Evolutionary conservation across 2,113 vertebrate species (phyloP), one percentile per base, ranked within the genome.

Genomic region (Thymallus thymallus): DNA sequence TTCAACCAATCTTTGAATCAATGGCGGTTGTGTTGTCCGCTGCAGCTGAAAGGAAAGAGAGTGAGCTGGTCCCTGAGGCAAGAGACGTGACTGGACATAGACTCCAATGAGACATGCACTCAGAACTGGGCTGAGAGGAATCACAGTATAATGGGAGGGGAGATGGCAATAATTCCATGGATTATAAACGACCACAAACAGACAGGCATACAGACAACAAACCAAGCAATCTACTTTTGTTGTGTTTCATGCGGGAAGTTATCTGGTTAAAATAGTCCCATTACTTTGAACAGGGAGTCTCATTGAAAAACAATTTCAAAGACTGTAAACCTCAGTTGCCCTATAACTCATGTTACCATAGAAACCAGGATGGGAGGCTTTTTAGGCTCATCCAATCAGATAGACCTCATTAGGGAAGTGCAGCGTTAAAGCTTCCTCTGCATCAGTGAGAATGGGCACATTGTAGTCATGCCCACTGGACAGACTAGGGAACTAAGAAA

Each of bases 31-130:
- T 78, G 77, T 69, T 75, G 65, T 89, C 80, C 80, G 70, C 76
- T 48, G 75, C 83, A 84, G 86, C 88, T 90, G 88, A 79, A 86
- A 83, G 65, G 74, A 72, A 84, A 88, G 78, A 88, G 77, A 84
- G 86, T 91, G 86, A 91, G 85, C 86, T 90, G 84, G 84, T 88
- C 89, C 85, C 89, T 90, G 84, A 88, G 88, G 88, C 62, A 71
- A 85, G 75, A 85, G 14, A 62, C 2, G 69, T 86, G 77, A 88
- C 81, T 80, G 78, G 78, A 85, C 82, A 82, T 69, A 51, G 65
- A 71, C 81, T 71, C 18, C 74, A 79, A 72, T 78, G 71, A 77
- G 76, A 83, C 89, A 92, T 90, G 89, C 87, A 89, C 72, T 84
- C 75, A 85, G 70, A 68, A 76, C 22, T 22, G 2, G 56, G n/a